phyloP scores from a whole-genome alignment of 2,797 vertebrate genomes.

The Craterocephalus amniculus region DNA sequence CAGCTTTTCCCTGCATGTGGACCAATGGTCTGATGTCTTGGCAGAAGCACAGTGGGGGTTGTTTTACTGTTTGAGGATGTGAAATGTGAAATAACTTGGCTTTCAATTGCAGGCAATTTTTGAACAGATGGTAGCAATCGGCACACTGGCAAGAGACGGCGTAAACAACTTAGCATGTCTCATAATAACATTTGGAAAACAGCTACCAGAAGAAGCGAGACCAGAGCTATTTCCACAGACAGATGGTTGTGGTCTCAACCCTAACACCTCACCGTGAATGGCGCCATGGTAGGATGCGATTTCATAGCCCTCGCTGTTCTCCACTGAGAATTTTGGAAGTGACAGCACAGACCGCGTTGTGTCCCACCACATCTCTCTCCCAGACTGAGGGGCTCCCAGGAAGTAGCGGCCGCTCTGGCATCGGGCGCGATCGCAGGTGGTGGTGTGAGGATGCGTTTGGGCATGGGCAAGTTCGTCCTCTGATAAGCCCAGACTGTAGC shows the following conservation, averaged over 20 bases:
- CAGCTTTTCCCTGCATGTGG: slow-evolving; percentile 42
- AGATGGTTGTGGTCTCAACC: slow-evolving; percentile 76
- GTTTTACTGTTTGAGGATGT: slow-evolving; percentile 68
- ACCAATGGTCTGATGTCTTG: slow-evolving; percentile 51
- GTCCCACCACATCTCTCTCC: slow-evolving; percentile 93
- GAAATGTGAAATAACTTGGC: slow-evolving; percentile 79
- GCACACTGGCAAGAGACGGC: slow-evolving; percentile 72
- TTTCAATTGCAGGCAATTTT: slow-evolving; percentile 75
- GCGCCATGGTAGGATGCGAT: slow-evolving; percentile 89
- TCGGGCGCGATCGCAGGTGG: slow-evolving; percentile 89
- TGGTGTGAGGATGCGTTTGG: slow-evolving; percentile 84
- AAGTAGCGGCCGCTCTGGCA: slow-evolving; percentile 94
- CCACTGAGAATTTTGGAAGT: slow-evolving; percentile 88
- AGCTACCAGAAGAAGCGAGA: slow-evolving; percentile 71
- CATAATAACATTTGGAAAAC: slow-evolving; percentile 79
- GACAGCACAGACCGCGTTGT: slow-evolving; percentile 86
- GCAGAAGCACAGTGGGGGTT: slow-evolving; percentile 50
- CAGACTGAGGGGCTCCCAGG: slow-evolving; percentile 88
- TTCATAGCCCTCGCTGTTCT: slow-evolving; percentile 90
- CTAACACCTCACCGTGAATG: slow-evolving; percentile 85
- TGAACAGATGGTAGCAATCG: slow-evolving; percentile 83
- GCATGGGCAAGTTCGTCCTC: slow-evolving; percentile 87
- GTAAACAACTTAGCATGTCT: slow-evolving; percentile 81
- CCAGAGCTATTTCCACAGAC: slow-evolving; percentile 70
- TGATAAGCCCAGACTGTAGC: slow-evolving; percentile 88